These are phyloP conservation scores for Abscondita cerata DNA, from an alignment of 2,888 invertebrate genomes.

Conservation along the genomic window DNA sequence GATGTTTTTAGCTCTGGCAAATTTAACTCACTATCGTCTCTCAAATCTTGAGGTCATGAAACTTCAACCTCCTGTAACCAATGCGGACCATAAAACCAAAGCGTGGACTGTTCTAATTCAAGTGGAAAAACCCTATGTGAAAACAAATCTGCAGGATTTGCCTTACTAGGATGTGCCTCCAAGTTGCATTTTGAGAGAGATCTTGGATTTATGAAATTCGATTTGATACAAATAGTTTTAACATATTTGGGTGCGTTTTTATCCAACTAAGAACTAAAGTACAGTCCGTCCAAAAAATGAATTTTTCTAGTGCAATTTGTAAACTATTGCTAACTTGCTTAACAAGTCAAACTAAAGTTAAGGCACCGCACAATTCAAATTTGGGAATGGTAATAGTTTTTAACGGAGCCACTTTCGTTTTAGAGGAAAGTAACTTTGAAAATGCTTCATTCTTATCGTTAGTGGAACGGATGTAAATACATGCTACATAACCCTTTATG, in stretches of 20 bases:
- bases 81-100: background rate
- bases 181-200: slow-evolving; percentile 3
- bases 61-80: background rate
- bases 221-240: slow-evolving; percentile 18
- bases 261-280: background rate
- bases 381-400: too few relatives aligned
- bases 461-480: too few relatives aligned
- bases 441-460: too few relatives aligned
- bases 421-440: too few relatives aligned
- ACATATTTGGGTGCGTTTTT: slow-evolving; percentile 7
- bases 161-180: slow-evolving; percentile 17
- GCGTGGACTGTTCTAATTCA: background rate
- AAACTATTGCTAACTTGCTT: too few relatives aligned
- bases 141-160: slow-evolving; percentile 15
- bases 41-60: background rate
- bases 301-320: too few relatives aligned
- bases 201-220: slow-evolving; percentile 22
- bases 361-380: too few relatives aligned
- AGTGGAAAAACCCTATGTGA: background rate
- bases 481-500: too few relatives aligned
- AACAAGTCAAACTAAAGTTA: too few relatives aligned
- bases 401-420: too few relatives aligned
- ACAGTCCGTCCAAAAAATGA: too few relatives aligned
- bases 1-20: background rate
- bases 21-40: background rate